phyloP scores from a whole-genome alignment of 2,113 vertebrate genomes.

The Artemisiospiza belli region DNA sequence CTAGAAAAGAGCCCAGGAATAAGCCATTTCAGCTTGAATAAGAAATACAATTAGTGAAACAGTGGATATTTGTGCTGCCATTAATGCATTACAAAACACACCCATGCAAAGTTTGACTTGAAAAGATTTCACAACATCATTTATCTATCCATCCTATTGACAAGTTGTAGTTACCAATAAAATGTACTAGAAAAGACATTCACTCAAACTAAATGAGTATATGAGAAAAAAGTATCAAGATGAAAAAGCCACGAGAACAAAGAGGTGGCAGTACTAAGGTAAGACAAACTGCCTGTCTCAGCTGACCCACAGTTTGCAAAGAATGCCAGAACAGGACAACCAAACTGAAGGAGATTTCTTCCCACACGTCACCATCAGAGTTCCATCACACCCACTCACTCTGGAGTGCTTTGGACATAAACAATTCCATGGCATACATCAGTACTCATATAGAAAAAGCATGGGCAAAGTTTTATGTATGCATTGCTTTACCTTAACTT shows the following conservation, averaged over 20 bases:
- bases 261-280: background rate
- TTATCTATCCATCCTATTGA: background rate
- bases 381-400: background rate
- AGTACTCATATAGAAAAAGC: background rate
- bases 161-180: background rate
- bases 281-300: background rate
- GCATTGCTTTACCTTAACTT: background rate
- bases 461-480: background rate
- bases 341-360: background rate
- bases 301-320: background rate
- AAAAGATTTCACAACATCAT: background rate
- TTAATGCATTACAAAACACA: background rate
- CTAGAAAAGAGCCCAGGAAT: background rate
- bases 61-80: background rate
- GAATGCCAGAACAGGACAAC: background rate
- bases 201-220: background rate
- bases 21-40: background rate
- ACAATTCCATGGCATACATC: accelerated
- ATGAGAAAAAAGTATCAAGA: background rate
- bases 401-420: background rate
- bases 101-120: background rate
- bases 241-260: background rate
- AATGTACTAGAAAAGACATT: background rate
- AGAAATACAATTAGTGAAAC: background rate
- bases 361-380: background rate